Conservation (phyloP, 2,113 vertebrate species). For the Butorides virescens region DNA sequence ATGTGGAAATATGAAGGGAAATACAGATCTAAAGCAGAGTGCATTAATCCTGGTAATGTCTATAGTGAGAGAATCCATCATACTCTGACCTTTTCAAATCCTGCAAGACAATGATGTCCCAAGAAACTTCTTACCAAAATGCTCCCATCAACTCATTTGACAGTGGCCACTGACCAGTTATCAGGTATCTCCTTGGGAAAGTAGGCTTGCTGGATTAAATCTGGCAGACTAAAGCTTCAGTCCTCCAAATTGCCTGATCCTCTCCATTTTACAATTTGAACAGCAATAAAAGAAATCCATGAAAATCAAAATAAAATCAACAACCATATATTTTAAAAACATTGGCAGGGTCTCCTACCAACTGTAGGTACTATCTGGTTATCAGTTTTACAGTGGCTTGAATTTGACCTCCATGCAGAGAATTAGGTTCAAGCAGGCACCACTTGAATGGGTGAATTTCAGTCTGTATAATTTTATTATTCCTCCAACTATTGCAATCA, state of each 20-base stretch:
- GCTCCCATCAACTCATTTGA: not conserved
- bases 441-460: constrained; percentile 1
- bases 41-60: not conserved
- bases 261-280: not conserved
- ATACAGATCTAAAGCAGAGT: not conserved
- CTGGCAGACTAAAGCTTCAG: not conserved
- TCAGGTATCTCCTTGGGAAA: not conserved
- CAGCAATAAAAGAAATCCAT: not conserved
- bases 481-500: constrained; percentile 14
- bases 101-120: not conserved
- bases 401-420: not conserved
- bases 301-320: not conserved
- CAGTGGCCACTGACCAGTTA: not conserved
- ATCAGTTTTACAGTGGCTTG: not conserved
- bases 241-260: not conserved
- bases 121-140: not conserved
- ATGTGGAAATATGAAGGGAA: not conserved
- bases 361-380: not conserved
- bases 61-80: not conserved
- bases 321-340: not conserved
- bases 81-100: not conserved
- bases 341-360: not conserved
- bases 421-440: not conserved
- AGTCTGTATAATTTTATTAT: constrained; percentile 29
- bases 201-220: not conserved